Conservation (phyloP, 2,888 invertebrate species). For the Neelides folsomi region DNA sequence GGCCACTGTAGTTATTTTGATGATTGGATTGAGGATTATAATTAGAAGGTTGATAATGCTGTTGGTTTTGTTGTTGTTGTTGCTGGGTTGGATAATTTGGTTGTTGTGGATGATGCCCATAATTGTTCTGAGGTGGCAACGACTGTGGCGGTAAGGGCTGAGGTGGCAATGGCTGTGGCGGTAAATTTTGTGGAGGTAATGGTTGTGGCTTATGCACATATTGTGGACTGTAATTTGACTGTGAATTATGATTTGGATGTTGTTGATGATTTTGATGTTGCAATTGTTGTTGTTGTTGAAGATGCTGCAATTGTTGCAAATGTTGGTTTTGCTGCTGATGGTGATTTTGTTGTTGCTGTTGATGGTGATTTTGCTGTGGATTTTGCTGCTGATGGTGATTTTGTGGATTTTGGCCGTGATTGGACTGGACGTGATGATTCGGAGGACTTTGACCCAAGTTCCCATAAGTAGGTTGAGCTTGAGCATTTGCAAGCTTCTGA, state of each 20-base stretch:
- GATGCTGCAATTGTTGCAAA: constrained; percentile 6
- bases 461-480: constrained; percentile 13
- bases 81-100: constrained; percentile 41
- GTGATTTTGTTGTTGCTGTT: constrained; percentile 43
- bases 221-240: constrained; percentile 43
- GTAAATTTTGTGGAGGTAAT: constrained; percentile 4
- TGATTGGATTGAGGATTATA: background rate
- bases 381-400: constrained; percentile 5
- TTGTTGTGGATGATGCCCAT: background rate
- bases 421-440: constrained; percentile 8
- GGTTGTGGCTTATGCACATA: constrained; percentile 37
- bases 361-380: constrained; percentile 1
- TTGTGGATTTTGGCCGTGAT: constrained; percentile 1
- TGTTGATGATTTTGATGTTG: constrained; percentile 8
- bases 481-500: constrained; percentile 46
- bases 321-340: constrained; percentile 43
- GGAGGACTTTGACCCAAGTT: constrained; percentile 5
- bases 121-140: constrained; percentile 3
- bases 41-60: background rate
- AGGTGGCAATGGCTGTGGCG: constrained; percentile 10
- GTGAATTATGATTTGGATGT: constrained; percentile 31
- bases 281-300: constrained; percentile 10
- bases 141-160: constrained; percentile 12
- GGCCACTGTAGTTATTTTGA: background rate
- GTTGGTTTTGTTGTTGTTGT: constrained; percentile 18